Base-by-base conservation (phyloP, 2,113 vertebrate species). In the Morone saxatilis region DNA sequence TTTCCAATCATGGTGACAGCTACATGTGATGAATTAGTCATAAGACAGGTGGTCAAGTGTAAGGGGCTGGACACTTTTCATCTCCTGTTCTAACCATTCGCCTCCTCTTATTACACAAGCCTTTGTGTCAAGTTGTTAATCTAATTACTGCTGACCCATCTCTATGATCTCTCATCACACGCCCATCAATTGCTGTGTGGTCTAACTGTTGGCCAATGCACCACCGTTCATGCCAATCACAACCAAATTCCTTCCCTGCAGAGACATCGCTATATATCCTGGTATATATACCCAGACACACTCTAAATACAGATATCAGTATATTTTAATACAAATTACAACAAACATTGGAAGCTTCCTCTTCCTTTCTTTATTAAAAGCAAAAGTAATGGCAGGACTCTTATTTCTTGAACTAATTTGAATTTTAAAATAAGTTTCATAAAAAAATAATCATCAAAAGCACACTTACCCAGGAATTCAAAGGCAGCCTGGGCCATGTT, bases 131-230 rank as follows among this genome's bases (percentile, higher is more conserved):
- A 84, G 61, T 38, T 70, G 80, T 72, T 71, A 61, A 73, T 81
- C 71, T 59, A 63, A 81, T 85, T 73, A 86, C 51, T 82, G 59
- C 57, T 20, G 43, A 60, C 45, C 67, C 59, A 59, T 45, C 50
- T 50, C 48, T 75, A 5, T 67, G 69, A 57, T 78, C 61, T 78
- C 16, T 67, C 62, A 66, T 81, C 80, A 54, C 68, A 45, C 20
- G 0, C 38, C 19, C 25, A 48, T 78, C 78, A 36, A 25, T 38
- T 43, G 63, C 40, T 62, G 45, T 74, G 36, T 43, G 50, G 38
- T 62, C 67, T 48, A 36, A 69, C 74, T 59, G 85, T 36, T 61
- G 66, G 65, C 78, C 19, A 19, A n/a, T 25, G 17, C 48, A 7
- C 48, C 38, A 38, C 63, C 36, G 76, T 40, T 31, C 17, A 16